These are phyloP conservation scores for Polylopha cassiicola DNA, from an alignment of 2,888 invertebrate genomes.

Conservation along the genomic window DNA sequence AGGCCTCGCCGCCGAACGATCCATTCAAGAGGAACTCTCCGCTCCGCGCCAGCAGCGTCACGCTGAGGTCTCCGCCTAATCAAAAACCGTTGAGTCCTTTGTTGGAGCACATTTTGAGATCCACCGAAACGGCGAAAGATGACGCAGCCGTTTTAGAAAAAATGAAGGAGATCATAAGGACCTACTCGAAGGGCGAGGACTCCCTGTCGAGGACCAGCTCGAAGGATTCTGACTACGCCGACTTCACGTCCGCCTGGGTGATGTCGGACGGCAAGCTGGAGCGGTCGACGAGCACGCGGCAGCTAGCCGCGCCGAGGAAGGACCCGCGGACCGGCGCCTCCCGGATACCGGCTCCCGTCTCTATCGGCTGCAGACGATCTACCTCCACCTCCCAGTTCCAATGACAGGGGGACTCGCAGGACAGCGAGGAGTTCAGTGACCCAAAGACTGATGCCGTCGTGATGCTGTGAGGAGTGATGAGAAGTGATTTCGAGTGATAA, in stretches of 20 bases:
- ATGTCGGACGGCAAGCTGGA: constrained; percentile 83
- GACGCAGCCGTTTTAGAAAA: constrained; percentile 85
- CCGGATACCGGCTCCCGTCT: constrained; percentile 67
- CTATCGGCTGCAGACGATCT: constrained; percentile 64
- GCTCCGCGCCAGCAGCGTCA: constrained; percentile 67
- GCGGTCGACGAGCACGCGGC: constrained; percentile 75
- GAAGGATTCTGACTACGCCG: constrained; percentile 79
- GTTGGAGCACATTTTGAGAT: constrained; percentile 83
- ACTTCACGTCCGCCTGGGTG: constrained; percentile 84
- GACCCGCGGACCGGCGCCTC: constrained; percentile 63
- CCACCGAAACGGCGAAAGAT: constrained; percentile 83
- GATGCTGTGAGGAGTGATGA: constrained; percentile 25
- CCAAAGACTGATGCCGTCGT: constrained; percentile 34
- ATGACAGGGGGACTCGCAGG: constrained; percentile 47
- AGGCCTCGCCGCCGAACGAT: constrained; percentile 49
- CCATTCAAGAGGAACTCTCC: constrained; percentile 73
- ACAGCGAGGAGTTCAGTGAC: constrained; percentile 31
- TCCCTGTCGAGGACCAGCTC: constrained; percentile 69
- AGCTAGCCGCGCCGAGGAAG: constrained; percentile 67
- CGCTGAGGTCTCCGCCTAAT: constrained; percentile 75
- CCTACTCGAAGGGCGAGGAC: constrained; percentile 67
- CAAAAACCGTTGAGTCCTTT: constrained; percentile 80
- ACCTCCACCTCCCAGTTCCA: constrained; percentile 69
- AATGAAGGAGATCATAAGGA: constrained; percentile 80
- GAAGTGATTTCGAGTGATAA: constrained; percentile 26